These are phyloP conservation scores for Limenitis camilla DNA, from an alignment of 2,888 invertebrate species.

Conservation along the genomic window DNA sequence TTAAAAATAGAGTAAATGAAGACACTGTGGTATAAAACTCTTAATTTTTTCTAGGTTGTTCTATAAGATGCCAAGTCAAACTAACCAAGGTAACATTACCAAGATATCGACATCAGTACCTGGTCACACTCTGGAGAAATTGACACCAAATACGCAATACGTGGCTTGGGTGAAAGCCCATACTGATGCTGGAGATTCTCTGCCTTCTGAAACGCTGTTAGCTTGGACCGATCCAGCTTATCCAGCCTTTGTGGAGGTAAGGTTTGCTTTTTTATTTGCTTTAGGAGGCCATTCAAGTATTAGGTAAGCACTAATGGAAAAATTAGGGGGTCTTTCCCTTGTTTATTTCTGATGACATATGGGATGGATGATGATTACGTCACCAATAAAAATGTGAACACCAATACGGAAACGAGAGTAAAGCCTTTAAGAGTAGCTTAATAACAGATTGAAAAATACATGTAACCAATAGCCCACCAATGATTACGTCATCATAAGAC, in stretches of 20 bases:
- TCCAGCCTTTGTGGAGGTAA: constrained; percentile 89
- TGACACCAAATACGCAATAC: constrained; percentile 87
- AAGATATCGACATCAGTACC: constrained; percentile 79
- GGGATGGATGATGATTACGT: no score
- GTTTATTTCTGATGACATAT: no score
- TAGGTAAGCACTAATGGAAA: no score
- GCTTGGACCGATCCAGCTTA: constrained; percentile 92
- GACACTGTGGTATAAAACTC: not conserved
- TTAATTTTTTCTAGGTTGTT: constrained; percentile 70
- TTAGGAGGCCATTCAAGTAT: not conserved
- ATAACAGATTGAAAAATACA: no score
- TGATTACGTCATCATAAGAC: no score
- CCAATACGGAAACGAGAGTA: no score
- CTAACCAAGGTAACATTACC: constrained; percentile 75
- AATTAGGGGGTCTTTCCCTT: no score
- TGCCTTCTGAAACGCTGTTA: constrained; percentile 86
- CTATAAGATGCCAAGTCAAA: constrained; percentile 77
- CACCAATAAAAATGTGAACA: no score
- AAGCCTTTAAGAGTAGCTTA: no score
- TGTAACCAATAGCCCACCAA: no score
- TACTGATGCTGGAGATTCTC: constrained; percentile 78
- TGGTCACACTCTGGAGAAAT: constrained; percentile 79
- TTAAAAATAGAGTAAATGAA: no score
- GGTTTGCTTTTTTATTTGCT: not conserved
- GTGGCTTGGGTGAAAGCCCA: constrained; percentile 85